These are phyloP conservation scores for Pachycephus smyrnensis DNA, from an alignment of 2,888 invertebrate species.

Conservation along the genomic window DNA sequence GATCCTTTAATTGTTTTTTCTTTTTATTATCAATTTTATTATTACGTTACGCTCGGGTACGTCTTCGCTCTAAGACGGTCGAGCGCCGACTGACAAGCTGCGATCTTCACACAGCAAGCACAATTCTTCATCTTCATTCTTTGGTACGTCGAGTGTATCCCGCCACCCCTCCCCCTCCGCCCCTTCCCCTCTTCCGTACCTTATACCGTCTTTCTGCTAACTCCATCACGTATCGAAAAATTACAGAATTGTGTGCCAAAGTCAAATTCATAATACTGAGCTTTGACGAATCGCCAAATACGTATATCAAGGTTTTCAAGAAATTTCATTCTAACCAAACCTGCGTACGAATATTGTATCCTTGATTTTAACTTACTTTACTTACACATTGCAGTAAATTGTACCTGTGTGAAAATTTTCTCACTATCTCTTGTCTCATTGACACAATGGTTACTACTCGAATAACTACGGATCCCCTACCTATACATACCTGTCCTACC, in stretches of 20 bases:
- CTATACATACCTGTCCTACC: background rate
- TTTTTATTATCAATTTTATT: conserved; percentile 15
- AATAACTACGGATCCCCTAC: background rate
- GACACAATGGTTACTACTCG: background rate
- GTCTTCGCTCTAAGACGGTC: conserved; percentile 60
- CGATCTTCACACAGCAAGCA: conserved; percentile 55
- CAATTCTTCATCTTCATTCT: conserved; percentile 65
- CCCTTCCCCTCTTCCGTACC: background rate
- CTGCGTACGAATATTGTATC: background rate
- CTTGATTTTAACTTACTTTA: background rate
- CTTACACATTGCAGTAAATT: background rate
- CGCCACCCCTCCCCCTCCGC: background rate
- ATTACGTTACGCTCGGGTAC: conserved; percentile 24
- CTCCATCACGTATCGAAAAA: background rate
- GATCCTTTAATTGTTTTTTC: background rate
- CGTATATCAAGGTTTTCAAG: background rate
- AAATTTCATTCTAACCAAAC: background rate
- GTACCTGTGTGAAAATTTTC: background rate
- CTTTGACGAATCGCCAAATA: background rate
- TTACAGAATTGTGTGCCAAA: background rate
- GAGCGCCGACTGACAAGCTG: conserved; percentile 63
- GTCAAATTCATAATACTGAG: too few relatives aligned
- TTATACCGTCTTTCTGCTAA: background rate
- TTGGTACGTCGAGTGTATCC: conserved; percentile 32
- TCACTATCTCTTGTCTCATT: background rate